phyloP scores from a whole-genome alignment of 2,113 vertebrate species.

The pig (Sus scrofa) region T2T-Sscrofa CM000812.6:9488501-9489000 shows the following conservation, averaged over 20 bases:
- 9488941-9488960: too few relatives aligned
- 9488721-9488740: not conserved
- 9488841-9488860: too few relatives aligned
- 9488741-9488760: not conserved
- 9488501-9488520: not conserved
- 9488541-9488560: too few relatives aligned
- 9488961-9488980: too few relatives aligned
- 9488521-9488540: not conserved
- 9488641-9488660: not conserved
- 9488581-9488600: not conserved
- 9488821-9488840: too few relatives aligned
- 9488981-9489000: too few relatives aligned
- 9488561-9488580: not conserved
- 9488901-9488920: too few relatives aligned
- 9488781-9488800: too few relatives aligned
- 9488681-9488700: not conserved
- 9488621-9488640: fast-evolving
- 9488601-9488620: not conserved
- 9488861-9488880: too few relatives aligned
- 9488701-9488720: not conserved
- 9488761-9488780: not conserved
- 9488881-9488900: too few relatives aligned
- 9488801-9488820: too few relatives aligned
- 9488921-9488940: too few relatives aligned
- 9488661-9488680: not conserved